These are phyloP conservation scores for Montifringilla adamsi DNA, from an alignment of 2,113 vertebrate genomes.

Conservation along the genomic window DNA sequence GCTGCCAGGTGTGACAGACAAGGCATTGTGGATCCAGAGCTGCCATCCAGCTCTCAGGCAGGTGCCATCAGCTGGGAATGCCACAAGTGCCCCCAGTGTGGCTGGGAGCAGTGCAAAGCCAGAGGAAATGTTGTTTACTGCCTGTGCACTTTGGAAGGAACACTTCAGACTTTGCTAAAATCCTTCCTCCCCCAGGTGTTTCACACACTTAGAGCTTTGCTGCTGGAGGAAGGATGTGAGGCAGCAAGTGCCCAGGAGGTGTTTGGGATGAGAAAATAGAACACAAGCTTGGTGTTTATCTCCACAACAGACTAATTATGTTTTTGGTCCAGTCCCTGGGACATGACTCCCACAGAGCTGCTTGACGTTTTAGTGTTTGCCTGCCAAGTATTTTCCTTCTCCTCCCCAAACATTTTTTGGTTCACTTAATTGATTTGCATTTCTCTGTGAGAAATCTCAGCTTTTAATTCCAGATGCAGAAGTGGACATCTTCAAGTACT, in stretches of 20 bases:
- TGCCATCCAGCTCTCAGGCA: not conserved
- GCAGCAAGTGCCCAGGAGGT: not conserved
- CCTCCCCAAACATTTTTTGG: conserved; percentile 2
- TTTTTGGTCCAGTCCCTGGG: not conserved
- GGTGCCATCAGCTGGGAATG: not conserved
- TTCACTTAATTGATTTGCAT: conserved; percentile 19
- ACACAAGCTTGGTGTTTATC: not conserved
- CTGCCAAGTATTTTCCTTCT: conserved; percentile 20
- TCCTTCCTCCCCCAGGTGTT: not conserved
- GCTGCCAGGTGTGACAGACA: not conserved
- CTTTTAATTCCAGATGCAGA: conserved; percentile 20
- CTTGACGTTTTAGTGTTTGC: not conserved
- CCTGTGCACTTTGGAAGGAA: conserved; percentile 42
- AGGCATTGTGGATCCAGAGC: not conserved
- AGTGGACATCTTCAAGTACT: not conserved
- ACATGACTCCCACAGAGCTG: not conserved
- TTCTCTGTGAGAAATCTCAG: conserved; percentile 52
- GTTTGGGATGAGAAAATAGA: conserved; percentile 9
- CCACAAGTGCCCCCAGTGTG: not conserved
- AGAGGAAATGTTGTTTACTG: not conserved
- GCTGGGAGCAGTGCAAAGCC: not conserved
- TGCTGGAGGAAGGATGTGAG: not conserved
- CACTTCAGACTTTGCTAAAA: not conserved
- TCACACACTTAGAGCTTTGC: not conserved
- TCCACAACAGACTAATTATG: not conserved